phyloP scores from a whole-genome alignment of 2,113 vertebrate species.

The Grus americana region DNA sequence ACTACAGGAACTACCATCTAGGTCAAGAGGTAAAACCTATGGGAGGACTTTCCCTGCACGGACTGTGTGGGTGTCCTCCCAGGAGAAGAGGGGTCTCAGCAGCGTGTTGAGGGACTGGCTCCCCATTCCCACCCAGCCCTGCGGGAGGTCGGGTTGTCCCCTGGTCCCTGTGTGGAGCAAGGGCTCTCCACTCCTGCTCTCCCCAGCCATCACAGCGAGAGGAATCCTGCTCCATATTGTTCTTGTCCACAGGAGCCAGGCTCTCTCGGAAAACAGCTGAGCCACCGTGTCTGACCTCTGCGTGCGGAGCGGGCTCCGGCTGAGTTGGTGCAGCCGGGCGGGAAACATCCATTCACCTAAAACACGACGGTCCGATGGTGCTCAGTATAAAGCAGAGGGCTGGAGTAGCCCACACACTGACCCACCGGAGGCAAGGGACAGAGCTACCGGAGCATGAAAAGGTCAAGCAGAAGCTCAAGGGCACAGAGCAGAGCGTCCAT shows the following conservation, averaged over 20 bases:
- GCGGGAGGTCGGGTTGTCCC: accelerated
- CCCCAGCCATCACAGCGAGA: accelerated
- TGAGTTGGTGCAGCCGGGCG: not conserved
- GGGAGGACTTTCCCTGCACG: accelerated
- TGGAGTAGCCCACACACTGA: not conserved
- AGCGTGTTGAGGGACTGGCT: not conserved
- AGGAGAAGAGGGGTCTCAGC: not conserved
- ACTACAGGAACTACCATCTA: not conserved
- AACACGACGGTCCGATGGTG: not conserved
- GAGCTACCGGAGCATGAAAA: not conserved
- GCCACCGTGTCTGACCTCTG: not conserved
- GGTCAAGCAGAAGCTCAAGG: not conserved
- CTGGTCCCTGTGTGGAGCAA: not conserved
- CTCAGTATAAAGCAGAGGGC: not conserved
- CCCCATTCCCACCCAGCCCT: not conserved
- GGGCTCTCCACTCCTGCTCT: not conserved
- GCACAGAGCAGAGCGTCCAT: not conserved
- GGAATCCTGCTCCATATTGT: not conserved
- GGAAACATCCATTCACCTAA: not conserved
- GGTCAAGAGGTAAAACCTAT: not conserved
- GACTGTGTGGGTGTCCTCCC: accelerated
- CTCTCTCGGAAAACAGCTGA: not conserved
- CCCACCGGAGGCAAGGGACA: not conserved
- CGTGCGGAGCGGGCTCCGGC: accelerated
- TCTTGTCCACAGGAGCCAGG: not conserved